phyloP scores from a whole-genome alignment of 2,888 invertebrate genomes.

The Rhingia campestris region DNA sequence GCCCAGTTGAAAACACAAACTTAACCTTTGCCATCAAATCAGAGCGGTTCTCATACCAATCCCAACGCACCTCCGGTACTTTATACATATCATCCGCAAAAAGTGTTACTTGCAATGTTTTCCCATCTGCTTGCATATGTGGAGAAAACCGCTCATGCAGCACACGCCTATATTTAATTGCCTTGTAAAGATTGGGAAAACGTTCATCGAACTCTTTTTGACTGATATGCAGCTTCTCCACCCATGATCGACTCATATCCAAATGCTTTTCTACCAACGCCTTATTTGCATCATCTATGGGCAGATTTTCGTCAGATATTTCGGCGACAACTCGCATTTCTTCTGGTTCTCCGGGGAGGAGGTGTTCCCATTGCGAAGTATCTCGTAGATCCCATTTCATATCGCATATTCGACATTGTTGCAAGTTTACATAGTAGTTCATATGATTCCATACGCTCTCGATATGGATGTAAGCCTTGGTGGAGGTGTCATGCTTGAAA shows the following conservation, averaged over 20 bases:
- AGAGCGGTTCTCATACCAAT: slow-evolving; percentile 86
- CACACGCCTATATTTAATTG: slow-evolving; percentile 88
- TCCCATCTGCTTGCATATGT: slow-evolving; percentile 89
- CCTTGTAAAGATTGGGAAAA: slow-evolving; percentile 89
- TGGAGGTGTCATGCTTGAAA: slow-evolving; percentile 84
- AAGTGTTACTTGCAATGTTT: slow-evolving; percentile 78
- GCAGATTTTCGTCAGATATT: slow-evolving; percentile 84
- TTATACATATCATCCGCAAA: slow-evolving; percentile 78
- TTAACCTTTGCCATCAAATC: slow-evolving; percentile 86
- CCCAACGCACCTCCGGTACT: slow-evolving; percentile 83
- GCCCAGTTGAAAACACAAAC: slow-evolving; percentile 84
- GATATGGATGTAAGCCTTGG: slow-evolving; percentile 88
- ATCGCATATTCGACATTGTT: slow-evolving; percentile 84
- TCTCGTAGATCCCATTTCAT: slow-evolving; percentile 87
- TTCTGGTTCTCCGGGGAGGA: slow-evolving; percentile 88
- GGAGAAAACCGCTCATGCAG: slow-evolving; percentile 90
- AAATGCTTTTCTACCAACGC: slow-evolving; percentile 87
- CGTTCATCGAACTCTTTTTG: slow-evolving; percentile 86
- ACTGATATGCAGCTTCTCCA: slow-evolving; percentile 86
- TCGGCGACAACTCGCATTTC: slow-evolving; percentile 80
- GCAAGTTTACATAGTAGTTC: slow-evolving; percentile 92
- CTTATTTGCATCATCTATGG: slow-evolving; percentile 81
- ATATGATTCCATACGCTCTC: slow-evolving; percentile 93
- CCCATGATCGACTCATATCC: slow-evolving; percentile 90
- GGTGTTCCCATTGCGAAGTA: slow-evolving; percentile 87